Conservation (phyloP, 2,797 vertebrate genomes). For the Acipenser oxyrinchus region DNA sequence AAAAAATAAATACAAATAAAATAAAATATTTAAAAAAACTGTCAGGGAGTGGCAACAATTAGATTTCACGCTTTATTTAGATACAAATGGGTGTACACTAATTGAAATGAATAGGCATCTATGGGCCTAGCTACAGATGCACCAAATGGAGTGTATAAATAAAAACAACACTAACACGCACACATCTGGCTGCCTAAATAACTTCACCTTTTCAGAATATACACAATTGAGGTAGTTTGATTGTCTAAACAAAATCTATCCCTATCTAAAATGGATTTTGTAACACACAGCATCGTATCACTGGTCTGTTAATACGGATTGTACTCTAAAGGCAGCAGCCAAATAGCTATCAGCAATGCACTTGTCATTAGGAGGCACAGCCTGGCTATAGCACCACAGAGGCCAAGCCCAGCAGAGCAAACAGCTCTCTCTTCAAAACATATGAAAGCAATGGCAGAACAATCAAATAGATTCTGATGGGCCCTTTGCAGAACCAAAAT, state of each 20-base stretch:
- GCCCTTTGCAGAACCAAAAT: too few species aligned
- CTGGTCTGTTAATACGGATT: background rate
- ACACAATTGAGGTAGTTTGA: slow-evolving; percentile 6
- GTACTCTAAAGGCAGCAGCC: background rate
- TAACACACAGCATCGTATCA: background rate
- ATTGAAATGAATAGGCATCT: background rate
- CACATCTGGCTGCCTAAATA: slow-evolving; percentile 19
- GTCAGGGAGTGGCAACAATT: background rate
- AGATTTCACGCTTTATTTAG: background rate
- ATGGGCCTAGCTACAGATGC: background rate
- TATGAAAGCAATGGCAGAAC: background rate
- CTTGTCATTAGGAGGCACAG: slow-evolving; percentile 29
- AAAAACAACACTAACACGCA: slow-evolving; percentile 8
- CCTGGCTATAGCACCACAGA: slow-evolving; percentile 8
- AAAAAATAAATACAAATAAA: background rate
- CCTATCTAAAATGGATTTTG: background rate
- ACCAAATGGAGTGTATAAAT: background rate
- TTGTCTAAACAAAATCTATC: too few species aligned
- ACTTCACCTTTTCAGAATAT: background rate
- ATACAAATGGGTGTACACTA: background rate
- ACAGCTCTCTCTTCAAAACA: background rate
- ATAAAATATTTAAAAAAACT: background rate
- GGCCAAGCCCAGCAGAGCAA: slow-evolving; percentile 10
- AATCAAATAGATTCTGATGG: background rate
- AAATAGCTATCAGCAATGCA: slow-evolving; percentile 14